A percentile compares a stretch with the other conserved stretches of the same genome.
phyloP scores from a whole-genome alignment of 2,888 invertebrate genomes.

The Rhingia rostrata region DNA sequence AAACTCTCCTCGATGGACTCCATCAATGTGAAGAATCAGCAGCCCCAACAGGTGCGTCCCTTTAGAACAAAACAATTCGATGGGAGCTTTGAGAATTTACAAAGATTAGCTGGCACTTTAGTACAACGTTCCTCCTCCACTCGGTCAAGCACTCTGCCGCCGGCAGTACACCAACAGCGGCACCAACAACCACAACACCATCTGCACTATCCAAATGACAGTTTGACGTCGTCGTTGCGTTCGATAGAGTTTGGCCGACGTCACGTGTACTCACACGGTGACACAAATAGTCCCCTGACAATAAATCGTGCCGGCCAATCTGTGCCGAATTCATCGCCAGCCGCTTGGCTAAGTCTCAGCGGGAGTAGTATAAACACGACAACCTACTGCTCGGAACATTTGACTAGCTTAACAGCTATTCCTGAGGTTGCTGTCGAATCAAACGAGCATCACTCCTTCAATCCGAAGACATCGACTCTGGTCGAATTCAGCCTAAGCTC shows the following conservation, averaged over 20 bases:
- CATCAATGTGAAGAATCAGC: constrained; percentile 80
- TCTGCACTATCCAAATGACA: constrained; percentile 72
- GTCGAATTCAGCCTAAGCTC: constrained; percentile 82
- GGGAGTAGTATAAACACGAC: constrained; percentile 79
- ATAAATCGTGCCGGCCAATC: constrained; percentile 54
- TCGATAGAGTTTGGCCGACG: constrained; percentile 76
- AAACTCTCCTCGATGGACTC: constrained; percentile 83
- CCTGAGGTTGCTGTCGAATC: constrained; percentile 79
- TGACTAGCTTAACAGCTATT: constrained; percentile 81
- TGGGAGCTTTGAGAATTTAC: constrained; percentile 82
- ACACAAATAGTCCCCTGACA: constrained; percentile 46
- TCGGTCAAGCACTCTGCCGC: constrained; percentile 69
- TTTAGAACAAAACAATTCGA: constrained; percentile 82
- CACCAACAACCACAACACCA: constrained; percentile 77
- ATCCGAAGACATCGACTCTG: constrained; percentile 76
- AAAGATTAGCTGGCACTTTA: constrained; percentile 81
- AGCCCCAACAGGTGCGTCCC: constrained; percentile 84
- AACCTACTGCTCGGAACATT: constrained; percentile 77
- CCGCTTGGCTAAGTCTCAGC: constrained; percentile 80
- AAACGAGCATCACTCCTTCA: constrained; percentile 26
- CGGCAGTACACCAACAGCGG: constrained; percentile 71
- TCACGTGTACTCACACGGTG: constrained; percentile 70
- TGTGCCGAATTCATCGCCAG: constrained; percentile 74
- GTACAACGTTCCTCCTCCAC: constrained; percentile 71
- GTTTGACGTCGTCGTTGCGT: constrained; percentile 76